These are phyloP conservation scores for Gonatopus flavifemur DNA, from an alignment of 1,140 invertebrate species.

Conservation along the genomic window DNA sequence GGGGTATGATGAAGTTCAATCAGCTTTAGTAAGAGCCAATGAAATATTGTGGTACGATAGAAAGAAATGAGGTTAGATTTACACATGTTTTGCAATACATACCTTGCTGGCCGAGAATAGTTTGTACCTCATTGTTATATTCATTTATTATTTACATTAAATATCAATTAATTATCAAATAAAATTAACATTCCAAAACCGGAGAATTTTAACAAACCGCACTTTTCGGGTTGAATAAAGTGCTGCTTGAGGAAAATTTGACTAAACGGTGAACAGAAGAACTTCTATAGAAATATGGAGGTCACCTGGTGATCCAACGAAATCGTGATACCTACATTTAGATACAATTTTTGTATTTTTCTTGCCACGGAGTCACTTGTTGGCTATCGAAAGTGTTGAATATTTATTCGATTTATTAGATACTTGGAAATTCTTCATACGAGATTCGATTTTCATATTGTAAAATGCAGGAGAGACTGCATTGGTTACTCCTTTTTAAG, in stretches of 20 bases:
- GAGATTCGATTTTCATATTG: not conserved
- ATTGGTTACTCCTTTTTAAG: not conserved
- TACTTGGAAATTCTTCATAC: not conserved
- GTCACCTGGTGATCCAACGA: not conserved
- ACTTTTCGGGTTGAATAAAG: not conserved
- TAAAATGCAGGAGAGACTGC: conserved; percentile 22
- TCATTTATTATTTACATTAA: too few species aligned
- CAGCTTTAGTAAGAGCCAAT: too few species aligned
- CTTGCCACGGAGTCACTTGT: not conserved
- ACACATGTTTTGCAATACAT: not conserved
- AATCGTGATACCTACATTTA: conserved; percentile 1
- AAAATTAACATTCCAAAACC: not conserved
- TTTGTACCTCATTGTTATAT: not conserved
- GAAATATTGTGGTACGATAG: not conserved
- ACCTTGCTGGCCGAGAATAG: not conserved
- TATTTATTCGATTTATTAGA: not conserved
- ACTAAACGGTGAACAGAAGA: conserved; percentile 9
- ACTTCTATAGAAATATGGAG: conserved; percentile 14
- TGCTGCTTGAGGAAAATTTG: conserved; percentile 7
- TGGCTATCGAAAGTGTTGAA: not conserved
- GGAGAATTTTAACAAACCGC: not conserved
- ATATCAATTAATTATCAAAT: not conserved
- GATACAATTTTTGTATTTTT: not conserved
- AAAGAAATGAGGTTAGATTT: not conserved
- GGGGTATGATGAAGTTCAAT: not conserved